phyloP scores from a whole-genome alignment of 2,113 vertebrate genomes.

The Pipra filicauda region DNA sequence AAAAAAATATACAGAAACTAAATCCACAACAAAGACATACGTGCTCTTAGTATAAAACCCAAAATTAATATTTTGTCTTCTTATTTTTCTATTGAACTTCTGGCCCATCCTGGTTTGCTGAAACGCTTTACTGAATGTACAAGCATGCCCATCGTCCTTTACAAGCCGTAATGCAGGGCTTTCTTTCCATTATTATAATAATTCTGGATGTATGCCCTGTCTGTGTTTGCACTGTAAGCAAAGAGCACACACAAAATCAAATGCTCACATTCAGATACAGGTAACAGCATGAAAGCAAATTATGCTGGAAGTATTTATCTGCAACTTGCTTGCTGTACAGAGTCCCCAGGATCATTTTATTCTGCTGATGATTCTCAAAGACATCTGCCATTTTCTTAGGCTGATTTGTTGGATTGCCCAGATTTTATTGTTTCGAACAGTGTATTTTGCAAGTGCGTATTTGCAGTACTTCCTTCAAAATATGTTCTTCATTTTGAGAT shows the following conservation, averaged over 20 bases:
- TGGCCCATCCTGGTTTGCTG: background rate
- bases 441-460: background rate
- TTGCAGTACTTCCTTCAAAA: background rate
- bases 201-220: background rate
- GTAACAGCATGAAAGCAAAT: background rate
- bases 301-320: background rate
- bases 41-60: background rate
- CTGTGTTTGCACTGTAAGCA: background rate
- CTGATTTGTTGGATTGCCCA: background rate
- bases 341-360: background rate
- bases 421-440: rapidly evolving
- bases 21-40: background rate
- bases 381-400: background rate
- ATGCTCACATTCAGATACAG: background rate
- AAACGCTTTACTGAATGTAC: background rate
- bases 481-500: background rate
- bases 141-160: background rate
- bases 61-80: background rate
- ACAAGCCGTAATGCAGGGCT: background rate
- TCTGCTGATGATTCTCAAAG: background rate
- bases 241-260: background rate
- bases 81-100: background rate
- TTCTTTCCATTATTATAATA: background rate
- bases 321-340: background rate
- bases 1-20: background rate